Conservation (phyloP, 2,888 invertebrate genomes). For the Minunthozetes semirufus region DNA sequence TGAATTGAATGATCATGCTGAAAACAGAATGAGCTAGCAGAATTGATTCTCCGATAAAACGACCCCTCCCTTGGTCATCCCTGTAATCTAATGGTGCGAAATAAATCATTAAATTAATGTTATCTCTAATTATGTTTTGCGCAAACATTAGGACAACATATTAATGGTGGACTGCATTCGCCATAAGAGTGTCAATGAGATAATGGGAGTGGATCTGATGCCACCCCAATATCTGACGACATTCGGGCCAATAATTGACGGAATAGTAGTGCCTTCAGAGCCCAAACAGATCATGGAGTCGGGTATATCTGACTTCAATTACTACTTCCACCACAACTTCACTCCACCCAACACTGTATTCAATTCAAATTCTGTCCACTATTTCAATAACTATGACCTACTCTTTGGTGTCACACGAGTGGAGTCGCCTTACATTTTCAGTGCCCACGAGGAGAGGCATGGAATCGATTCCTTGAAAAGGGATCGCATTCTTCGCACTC, state of each 20-base stretch:
- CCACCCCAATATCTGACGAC: constrained; percentile 72
- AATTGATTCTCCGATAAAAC: too few species aligned
- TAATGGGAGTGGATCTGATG: constrained; percentile 54
- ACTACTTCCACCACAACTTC: too few species aligned
- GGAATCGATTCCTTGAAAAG: constrained; percentile 86
- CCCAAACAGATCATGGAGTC: constrained; percentile 43
- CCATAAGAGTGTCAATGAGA: constrained; percentile 55
- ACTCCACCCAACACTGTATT: too few species aligned
- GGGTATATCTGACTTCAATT: constrained; percentile 42
- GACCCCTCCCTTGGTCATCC: too few species aligned
- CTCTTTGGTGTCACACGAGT: constrained; percentile 53
- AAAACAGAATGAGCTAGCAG: too few species aligned
- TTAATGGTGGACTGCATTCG: constrained; percentile 53
- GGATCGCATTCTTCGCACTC: constrained; percentile 64
- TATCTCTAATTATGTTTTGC: neutral
- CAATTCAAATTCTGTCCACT: neutral
- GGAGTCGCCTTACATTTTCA: constrained; percentile 81
- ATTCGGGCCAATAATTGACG: constrained; percentile 90
- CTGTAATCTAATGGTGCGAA: neutral
- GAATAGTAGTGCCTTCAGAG: constrained; percentile 75
- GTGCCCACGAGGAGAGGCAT: constrained; percentile 70
- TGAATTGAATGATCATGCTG: neutral
- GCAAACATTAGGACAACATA: constrained; percentile 35
- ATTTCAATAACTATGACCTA: constrained; percentile 38
- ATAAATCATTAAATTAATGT: too few species aligned